Evolutionary conservation across 2,113 vertebrate genomes (phyloP).

Genomic region (Balaeniceps rex): DNA sequence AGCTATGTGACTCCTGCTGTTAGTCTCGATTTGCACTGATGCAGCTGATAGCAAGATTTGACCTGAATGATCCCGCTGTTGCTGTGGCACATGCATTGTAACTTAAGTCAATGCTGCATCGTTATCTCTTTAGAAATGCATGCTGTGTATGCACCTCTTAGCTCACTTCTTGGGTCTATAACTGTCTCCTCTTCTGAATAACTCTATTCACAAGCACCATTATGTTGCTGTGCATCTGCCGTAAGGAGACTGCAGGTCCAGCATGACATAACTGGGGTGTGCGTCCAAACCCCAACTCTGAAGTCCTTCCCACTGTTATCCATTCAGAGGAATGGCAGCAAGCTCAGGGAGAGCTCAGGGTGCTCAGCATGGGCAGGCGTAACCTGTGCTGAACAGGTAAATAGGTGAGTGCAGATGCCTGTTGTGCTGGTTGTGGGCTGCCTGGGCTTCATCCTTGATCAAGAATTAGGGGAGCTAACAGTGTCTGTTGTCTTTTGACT

Average conservation of each 20-base stretch:
- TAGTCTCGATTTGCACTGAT: neutral
- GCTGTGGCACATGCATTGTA: neutral
- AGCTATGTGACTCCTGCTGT: neutral
- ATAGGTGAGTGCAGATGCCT: accelerated
- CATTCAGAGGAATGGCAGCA: neutral
- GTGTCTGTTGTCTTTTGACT: neutral
- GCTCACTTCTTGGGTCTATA: neutral
- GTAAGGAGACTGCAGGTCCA: neutral
- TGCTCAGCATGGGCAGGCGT: neutral
- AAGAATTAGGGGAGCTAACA: neutral
- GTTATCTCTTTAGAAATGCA: neutral
- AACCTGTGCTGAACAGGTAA: neutral
- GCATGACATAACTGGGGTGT: neutral
- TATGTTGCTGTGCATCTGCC: neutral
- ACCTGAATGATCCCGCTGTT: neutral
- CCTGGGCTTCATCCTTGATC: neutral
- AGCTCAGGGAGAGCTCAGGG: neutral
- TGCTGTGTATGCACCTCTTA: neutral
- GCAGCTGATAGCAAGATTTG: neutral
- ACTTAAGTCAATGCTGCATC: neutral
- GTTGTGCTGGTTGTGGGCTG: neutral
- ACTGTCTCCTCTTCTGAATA: neutral
- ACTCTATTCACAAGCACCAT: neutral
- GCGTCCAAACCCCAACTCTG: neutral
- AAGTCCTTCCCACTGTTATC: neutral